Evolutionary conservation across 2,888 invertebrate genomes (phyloP).

Genomic region (Hirtodrosophila confusa): DNA sequence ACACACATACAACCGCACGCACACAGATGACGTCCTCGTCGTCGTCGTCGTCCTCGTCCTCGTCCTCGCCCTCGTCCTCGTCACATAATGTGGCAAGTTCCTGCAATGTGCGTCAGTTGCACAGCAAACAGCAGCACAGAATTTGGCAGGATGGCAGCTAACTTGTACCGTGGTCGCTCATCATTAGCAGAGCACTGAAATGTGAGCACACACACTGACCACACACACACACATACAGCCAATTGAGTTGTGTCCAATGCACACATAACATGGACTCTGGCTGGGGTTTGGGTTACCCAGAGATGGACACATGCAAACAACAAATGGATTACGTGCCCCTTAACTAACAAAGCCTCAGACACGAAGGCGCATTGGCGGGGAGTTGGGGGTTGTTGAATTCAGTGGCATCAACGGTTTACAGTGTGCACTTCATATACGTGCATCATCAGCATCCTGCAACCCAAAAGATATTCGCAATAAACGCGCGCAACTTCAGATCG

Average conservation of each 20-base stretch:
- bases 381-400: not conserved
- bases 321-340: slow-evolving; percentile 73
- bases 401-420: slow-evolving; percentile 35
- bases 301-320: slow-evolving; percentile 67
- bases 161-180: slow-evolving; percentile 64
- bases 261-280: slow-evolving; percentile 47
- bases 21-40: slow-evolving; percentile 2
- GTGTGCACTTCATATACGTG: slow-evolving; percentile 31
- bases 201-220: slow-evolving; percentile 22
- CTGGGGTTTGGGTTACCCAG: slow-evolving; percentile 28
- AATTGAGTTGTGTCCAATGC: slow-evolving; percentile 67
- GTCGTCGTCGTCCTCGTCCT: slow-evolving; percentile 31
- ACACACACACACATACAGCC: slow-evolving; percentile 34
- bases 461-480: too few relatives aligned
- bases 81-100: slow-evolving; percentile 48
- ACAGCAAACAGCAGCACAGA: slow-evolving; percentile 49
- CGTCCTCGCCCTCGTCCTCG: slow-evolving; percentile 19
- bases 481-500: too few relatives aligned
- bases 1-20: not conserved
- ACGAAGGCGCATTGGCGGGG: slow-evolving; percentile 3
- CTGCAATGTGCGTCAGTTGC: slow-evolving; percentile 68
- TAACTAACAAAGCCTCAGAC: slow-evolving; percentile 51
- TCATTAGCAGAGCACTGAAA: slow-evolving; percentile 63
- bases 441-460: slow-evolving; percentile 10
- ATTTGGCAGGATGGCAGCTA: slow-evolving; percentile 66